phyloP scores from a whole-genome alignment of 2,113 vertebrate species.

The Choloepus hoffmanni region DNA sequence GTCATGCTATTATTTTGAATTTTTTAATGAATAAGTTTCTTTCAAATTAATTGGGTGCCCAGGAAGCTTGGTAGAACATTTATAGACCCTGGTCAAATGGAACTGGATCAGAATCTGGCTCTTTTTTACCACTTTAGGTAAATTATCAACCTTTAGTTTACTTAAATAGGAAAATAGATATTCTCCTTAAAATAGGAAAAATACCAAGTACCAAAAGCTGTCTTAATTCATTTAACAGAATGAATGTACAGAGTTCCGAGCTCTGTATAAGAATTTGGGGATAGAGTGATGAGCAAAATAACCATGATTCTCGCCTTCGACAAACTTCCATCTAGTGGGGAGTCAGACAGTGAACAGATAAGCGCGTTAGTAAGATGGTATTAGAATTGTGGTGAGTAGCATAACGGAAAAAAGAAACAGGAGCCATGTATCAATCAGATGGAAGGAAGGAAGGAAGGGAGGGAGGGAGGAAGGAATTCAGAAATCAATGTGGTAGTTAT shows the following conservation, averaged over 20 bases:
- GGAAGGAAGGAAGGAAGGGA: background rate
- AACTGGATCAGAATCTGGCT: background rate
- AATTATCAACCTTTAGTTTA: background rate
- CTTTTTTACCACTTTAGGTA: background rate
- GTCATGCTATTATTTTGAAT: conserved; percentile 43
- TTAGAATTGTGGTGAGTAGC: background rate
- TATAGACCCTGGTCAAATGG: background rate
- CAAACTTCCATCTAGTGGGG: background rate
- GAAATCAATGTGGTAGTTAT: background rate
- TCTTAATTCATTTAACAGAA: background rate
- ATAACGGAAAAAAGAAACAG: background rate
- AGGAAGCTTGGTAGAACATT: background rate
- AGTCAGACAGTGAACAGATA: background rate
- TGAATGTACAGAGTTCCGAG: background rate
- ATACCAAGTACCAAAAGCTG: background rate
- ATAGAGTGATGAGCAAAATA: background rate
- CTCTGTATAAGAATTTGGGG: background rate
- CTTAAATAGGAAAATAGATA: background rate
- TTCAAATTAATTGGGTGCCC: background rate
- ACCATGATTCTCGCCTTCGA: background rate
- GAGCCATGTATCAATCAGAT: background rate
- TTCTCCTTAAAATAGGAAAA: background rate
- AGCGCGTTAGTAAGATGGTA: background rate
- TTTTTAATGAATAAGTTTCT: conserved; percentile 16
- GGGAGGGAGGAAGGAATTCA: background rate